These are phyloP conservation scores for Leptinotarsa texana DNA, from an alignment of 1,140 invertebrate genomes.

Conservation along the genomic window DNA sequence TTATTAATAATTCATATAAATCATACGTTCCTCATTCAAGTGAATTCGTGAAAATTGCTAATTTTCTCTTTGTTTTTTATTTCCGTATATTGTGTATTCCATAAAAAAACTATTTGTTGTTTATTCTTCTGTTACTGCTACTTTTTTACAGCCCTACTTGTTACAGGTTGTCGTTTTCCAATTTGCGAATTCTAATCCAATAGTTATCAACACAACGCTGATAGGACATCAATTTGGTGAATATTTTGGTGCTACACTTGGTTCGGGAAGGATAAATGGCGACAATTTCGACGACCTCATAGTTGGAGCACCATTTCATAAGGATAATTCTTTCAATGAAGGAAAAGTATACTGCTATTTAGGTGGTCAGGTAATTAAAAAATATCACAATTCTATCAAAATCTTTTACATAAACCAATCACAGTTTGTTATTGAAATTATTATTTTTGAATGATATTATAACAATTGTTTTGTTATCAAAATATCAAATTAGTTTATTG, in stretches of 20 bases:
- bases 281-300: constrained; percentile 69
- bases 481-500: no score
- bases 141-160: not conserved
- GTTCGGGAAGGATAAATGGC: constrained; percentile 64
- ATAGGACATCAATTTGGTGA: constrained; percentile 62
- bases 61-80: no score
- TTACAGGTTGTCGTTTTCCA: constrained; percentile 53
- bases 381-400: not conserved
- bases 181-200: constrained; percentile 36
- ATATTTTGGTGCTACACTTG: constrained; percentile 67
- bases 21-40: no score
- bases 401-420: constrained; percentile 10
- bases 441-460: constrained; percentile 6
- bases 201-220: constrained; percentile 46
- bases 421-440: constrained; percentile 17
- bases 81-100: no score
- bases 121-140: not conserved
- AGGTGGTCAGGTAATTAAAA: constrained; percentile 49
- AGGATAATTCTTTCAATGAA: constrained; percentile 57
- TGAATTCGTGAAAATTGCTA: no score
- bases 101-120: no score
- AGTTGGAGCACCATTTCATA: constrained; percentile 68
- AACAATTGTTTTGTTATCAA: no score
- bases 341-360: constrained; percentile 66
- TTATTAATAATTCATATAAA: no score